These are phyloP conservation scores for Chiloscyllium punctatum DNA, from an alignment of 2,797 vertebrate species.

Conservation along the genomic window DNA sequence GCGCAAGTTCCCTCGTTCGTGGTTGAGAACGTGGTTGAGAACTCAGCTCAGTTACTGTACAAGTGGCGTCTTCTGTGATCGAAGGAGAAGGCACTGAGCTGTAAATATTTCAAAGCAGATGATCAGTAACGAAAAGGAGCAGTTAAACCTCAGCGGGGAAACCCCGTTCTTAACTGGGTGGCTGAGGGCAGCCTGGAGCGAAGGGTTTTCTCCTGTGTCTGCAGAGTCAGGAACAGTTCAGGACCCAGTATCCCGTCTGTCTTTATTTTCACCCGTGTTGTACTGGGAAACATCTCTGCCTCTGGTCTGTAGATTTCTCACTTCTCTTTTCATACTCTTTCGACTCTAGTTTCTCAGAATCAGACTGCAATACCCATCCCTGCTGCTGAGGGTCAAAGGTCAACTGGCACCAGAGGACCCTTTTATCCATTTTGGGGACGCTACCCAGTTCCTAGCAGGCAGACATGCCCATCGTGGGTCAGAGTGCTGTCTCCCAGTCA, in stretches of 20 bases:
- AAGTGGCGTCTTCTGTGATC: neutral
- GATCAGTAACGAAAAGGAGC: neutral
- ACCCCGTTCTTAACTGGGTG: neutral
- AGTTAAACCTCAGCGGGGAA: neutral
- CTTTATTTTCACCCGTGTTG: neutral
- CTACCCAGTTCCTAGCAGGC: too few species aligned
- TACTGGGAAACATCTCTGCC: neutral
- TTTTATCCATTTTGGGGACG: too few species aligned
- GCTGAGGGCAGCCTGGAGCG: neutral
- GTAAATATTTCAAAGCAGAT: neutral
- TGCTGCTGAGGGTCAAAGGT: neutral
- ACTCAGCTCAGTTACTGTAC: neutral
- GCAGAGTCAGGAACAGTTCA: neutral
- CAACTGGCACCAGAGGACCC: neutral
- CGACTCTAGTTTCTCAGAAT: neutral
- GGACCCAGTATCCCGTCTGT: neutral
- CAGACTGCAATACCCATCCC: neutral
- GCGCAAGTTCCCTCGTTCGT: neutral
- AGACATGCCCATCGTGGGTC: too few species aligned
- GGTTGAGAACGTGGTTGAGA: neutral
- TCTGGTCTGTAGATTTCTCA: neutral
- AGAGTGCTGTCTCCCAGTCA: too few species aligned
- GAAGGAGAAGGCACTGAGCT: neutral
- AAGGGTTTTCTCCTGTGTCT: neutral
- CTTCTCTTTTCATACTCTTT: neutral